These are phyloP conservation scores for Brachionus plicatilis DNA, from an alignment of 1,140 invertebrate genomes.

Conservation along the genomic window DNA sequence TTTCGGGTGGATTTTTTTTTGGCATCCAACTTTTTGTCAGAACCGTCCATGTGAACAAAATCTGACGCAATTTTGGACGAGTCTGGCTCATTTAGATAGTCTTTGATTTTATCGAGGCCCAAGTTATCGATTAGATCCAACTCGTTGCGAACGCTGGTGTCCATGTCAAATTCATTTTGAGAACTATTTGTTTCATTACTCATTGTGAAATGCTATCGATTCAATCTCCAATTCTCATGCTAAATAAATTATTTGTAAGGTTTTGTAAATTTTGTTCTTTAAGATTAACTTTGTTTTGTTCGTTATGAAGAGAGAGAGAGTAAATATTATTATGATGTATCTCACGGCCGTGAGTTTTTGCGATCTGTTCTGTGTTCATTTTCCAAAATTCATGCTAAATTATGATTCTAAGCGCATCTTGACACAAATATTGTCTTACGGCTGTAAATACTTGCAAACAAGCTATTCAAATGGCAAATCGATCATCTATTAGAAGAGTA, in stretches of 20 bases:
- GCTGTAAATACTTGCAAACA: neutral
- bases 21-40: neutral
- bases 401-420: neutral
- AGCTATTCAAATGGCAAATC: neutral
- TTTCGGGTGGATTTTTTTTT: neutral
- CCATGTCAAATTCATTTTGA: neutral
- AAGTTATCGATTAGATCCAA: neutral
- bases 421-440: neutral
- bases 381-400: neutral
- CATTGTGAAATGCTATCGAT: neutral
- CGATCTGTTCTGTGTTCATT: neutral
- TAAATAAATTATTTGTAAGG: slow-evolving; percentile 4
- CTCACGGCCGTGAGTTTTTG: neutral
- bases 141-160: neutral
- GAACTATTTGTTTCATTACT: neutral
- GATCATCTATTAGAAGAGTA: neutral
- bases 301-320: neutral
- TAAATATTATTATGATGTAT: neutral
- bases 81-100: neutral
- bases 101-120: neutral
- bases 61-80: neutral
- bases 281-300: neutral
- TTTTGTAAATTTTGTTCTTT: neutral
- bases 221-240: neutral
- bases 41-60: neutral